Percentiles rank a stretch among this genome's conserved stretches.
These are phyloP conservation scores for Ceyx melanurus DNA, from an alignment of 2,113 vertebrate species.

Conservation along the genomic window DNA sequence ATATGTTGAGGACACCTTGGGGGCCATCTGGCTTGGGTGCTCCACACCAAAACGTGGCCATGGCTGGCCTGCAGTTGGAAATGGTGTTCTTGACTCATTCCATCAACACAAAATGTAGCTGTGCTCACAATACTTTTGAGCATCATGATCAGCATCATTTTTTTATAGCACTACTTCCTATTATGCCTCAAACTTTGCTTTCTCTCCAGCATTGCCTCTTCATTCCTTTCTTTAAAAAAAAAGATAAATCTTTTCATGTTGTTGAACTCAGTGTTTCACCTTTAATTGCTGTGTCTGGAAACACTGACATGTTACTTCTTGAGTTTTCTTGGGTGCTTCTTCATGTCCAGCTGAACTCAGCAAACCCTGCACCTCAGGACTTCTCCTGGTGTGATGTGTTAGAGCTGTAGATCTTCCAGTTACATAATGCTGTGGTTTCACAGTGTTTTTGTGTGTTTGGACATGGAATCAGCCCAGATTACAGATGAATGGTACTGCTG, in stretches of 20 bases:
- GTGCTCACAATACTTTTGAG: background rate
- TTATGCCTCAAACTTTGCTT: background rate
- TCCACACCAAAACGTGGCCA: background rate
- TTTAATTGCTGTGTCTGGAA: background rate
- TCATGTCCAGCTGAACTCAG: background rate
- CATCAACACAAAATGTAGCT: background rate
- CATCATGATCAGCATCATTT: background rate
- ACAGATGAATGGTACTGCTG: background rate
- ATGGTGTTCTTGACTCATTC: background rate
- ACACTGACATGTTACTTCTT: background rate
- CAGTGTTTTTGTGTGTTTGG: background rate
- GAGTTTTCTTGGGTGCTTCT: background rate
- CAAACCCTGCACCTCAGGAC: constrained; percentile 16
- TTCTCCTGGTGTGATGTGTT: background rate
- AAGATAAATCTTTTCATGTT: background rate
- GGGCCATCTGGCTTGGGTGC: background rate
- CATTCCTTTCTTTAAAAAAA: background rate
- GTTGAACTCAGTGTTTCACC: background rate
- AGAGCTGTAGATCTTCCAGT: background rate
- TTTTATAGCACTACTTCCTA: background rate
- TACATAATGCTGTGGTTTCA: constrained; percentile 1
- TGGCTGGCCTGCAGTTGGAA: background rate
- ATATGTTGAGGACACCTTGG: background rate
- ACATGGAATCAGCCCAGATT: background rate
- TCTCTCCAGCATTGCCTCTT: background rate